Conservation (phyloP, 2,797 vertebrate species). For the Acrossocheilus fasciatus region DNA sequence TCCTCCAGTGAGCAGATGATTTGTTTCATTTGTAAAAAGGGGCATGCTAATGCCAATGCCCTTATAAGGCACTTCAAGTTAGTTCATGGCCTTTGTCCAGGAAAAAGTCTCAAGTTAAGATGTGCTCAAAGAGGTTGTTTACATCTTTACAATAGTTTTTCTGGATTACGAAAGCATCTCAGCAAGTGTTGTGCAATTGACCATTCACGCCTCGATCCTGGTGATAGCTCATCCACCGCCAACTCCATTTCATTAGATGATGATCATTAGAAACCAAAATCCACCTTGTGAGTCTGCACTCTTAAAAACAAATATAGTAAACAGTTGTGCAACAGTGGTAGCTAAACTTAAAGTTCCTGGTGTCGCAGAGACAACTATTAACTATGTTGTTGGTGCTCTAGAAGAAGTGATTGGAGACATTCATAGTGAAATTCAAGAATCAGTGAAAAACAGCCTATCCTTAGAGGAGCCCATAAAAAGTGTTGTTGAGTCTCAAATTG, state of each 20-base stretch:
- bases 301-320: constrained; percentile 4
- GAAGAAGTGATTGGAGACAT: constrained; percentile 3
- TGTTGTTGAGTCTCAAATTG: constrained; percentile 2
- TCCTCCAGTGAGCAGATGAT: constrained; percentile 34
- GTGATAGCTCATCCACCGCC: constrained; percentile 6
- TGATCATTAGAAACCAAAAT: not conserved
- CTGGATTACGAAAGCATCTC: constrained; percentile 24
- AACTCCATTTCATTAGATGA: not conserved
- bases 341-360: constrained; percentile 16
- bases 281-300: not conserved
- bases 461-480: constrained; percentile 21
- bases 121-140: constrained; percentile 3
- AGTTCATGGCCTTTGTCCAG: constrained; percentile 49
- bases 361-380: constrained; percentile 3
- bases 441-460: constrained; percentile 10
- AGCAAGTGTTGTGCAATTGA: not conserved
- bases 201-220: no score
- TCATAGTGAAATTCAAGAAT: constrained; percentile 38
- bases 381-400: not conserved
- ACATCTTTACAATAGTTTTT: constrained; percentile 1
- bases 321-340: constrained; percentile 14
- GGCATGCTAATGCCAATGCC: not conserved
- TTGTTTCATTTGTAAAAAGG: constrained; percentile 41
- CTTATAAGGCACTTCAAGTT: constrained; percentile 41
- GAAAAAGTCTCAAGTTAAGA: constrained; percentile 28